Evolutionary conservation across 2,113 vertebrate species (phyloP).

Genomic region (Tenrec ecaudatus): DNA sequence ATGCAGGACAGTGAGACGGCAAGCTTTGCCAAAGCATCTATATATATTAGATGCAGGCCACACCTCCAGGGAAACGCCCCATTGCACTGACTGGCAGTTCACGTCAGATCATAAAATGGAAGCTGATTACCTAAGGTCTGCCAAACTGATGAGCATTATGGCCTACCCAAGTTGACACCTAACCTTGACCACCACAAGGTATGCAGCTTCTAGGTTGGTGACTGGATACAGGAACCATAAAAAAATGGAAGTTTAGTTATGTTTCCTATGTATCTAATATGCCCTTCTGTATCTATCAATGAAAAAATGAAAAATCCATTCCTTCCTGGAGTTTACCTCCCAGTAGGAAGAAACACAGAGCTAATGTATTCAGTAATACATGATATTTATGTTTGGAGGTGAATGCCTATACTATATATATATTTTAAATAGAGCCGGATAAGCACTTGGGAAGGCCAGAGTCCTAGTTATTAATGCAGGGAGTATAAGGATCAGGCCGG

Average conservation of each 20-base stretch:
- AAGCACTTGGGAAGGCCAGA: too few relatives aligned
- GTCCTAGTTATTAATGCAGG: too few relatives aligned
- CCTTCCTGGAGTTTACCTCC: not conserved
- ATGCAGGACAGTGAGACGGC: too few relatives aligned
- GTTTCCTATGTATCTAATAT: not conserved
- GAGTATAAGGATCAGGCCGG: too few relatives aligned
- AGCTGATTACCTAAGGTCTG: not conserved
- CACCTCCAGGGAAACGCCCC: too few relatives aligned
- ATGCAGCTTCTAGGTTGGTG: not conserved
- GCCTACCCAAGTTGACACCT: not conserved
- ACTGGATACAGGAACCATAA: not conserved
- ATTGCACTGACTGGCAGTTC: not conserved
- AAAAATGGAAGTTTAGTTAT: not conserved
- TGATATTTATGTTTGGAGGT: not conserved
- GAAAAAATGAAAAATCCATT: constrained; percentile 22
- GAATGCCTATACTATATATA: not conserved
- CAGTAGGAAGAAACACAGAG: not conserved
- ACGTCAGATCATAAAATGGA: not conserved
- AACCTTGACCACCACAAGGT: not conserved
- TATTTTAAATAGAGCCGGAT: too few relatives aligned
- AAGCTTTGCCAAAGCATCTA: too few relatives aligned
- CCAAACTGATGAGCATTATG: not conserved
- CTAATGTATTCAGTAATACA: not conserved
- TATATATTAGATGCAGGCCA: too few relatives aligned
- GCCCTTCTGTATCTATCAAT: not conserved